Evolutionary conservation across 2,113 vertebrate genomes (phyloP), one percentile per base, ranked within the genome.

Genomic region (Oryzias celebensis): DNA sequence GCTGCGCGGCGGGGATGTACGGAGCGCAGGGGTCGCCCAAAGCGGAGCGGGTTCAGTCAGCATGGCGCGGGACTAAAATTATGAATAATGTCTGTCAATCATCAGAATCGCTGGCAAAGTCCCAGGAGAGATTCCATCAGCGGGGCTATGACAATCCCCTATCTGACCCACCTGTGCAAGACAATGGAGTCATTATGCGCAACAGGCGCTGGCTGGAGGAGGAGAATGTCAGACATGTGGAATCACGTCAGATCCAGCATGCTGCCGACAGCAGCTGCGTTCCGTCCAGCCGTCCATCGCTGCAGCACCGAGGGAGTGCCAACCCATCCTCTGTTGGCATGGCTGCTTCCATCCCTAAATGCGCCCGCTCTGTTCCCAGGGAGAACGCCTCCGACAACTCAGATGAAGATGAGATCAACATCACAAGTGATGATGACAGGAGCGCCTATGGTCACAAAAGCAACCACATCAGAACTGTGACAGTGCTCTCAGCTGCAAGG

Each of bases 401-500:
- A 22, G 82, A 82, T 36, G 84, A 84, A 55, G 82, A 94, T 58
- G 95, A 96, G 83, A 86, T 96, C 74, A 93, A 94, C 89, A 92
- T 94, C 53, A 93, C 93, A 61, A 93, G 93, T 43, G 93, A 95
- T 69, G 94, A 95, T 62, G 91, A 92, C 43, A 59, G 58, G 8
- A 86, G 82, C 58, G n/a, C 17, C 42, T 68, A 55, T 51, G 71
- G 75, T 16, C 20, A 49, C 46, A 78, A 60, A 73, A 41, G 48
- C 31, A 13, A 16, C 59, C 18, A 66, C 64, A 8, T 31, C 14
- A 75, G 64, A 56, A 18, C 65, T 50, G 36, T 57, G 28, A 71
- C 72, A 73, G 62, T 77, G 22, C 59, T 71, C 18, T 62, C 75
- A 58, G 58, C 4, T 0, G 73, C 52, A 15, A 83, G 54, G 47